Base-by-base conservation (phyloP, 2,888 invertebrate species). In the Litoditis marina region DNA sequence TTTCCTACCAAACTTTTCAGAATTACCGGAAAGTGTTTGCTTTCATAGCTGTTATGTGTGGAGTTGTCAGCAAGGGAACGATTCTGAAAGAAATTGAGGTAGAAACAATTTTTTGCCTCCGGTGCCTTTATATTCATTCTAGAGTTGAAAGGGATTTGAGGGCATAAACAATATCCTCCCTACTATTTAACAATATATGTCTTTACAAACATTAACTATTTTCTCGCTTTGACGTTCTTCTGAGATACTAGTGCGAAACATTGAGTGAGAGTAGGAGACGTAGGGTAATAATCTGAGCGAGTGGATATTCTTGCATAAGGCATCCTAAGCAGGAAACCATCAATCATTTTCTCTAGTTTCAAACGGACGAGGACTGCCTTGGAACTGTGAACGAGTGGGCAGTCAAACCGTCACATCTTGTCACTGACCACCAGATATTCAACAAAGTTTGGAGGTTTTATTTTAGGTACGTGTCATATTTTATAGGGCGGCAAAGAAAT, bases 61-160 rank as follows among this genome's bases (percentile, higher is more conserved):
- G 78, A 22, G 66, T 79, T 22, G 55, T 79, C 25, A 74, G 74
- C 63, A 79, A 79, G 59, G 78, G 78, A 32, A 71, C 74, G 16
- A 75, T 76, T 13, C 64, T 71, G 16, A 59, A 72, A 36, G 79
- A 79, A 57, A 69, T 79, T 39, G 67, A 71, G 68, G 78, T 76
- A 54, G 57, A 58, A 51, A n/a, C 19, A 56, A n/a, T n/a, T n/a
- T n/a, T n/a, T n/a, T n/a, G n/a, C n/a, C n/a, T n/a, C n/a, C n/a
- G n/a, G n/a, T n/a, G n/a, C n/a, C n/a, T n/a, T n/a, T n/a, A n/a
- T n/a, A n/a, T n/a, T n/a, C 3, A 31, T 52, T 32, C n/a, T 32
- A 52, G 31, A 52, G 16, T 30, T 49, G 28, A 49, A 49, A 49
- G 2, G 28, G 25, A 49, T 13, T 36, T n/a, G n/a, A n/a, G n/a